Percentiles rank a stretch among this genome's conserved stretches.
Conservation (phyloP, 2,797 vertebrate species). For the Trichosurus vulpecula region DNA sequence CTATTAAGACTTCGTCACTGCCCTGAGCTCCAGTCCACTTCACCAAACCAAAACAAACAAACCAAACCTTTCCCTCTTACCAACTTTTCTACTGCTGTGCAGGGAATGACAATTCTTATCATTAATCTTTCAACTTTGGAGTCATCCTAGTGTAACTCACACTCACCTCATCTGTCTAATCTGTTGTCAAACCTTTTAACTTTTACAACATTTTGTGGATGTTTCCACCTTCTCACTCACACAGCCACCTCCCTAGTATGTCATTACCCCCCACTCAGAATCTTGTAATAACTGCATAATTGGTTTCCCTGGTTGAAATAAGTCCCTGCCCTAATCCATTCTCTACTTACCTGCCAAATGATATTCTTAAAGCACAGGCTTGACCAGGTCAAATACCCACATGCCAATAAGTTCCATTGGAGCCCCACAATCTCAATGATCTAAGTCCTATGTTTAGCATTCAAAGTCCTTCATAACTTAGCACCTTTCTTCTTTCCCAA, state of each 20-base stretch:
- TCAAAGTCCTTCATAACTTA: neutral
- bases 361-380: neutral
- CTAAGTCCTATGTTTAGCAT: neutral
- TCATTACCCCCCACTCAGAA: neutral
- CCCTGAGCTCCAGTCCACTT: neutral
- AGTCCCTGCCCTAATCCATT: neutral
- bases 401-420: neutral
- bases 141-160: neutral
- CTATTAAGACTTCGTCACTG: neutral
- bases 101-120: neutral
- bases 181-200: neutral
- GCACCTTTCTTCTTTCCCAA: neutral
- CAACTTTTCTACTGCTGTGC: neutral
- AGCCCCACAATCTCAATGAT: neutral
- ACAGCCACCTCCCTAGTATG: neutral
- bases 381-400: neutral
- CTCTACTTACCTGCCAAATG: neutral
- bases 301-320: neutral
- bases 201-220: neutral
- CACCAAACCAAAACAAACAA: neutral
- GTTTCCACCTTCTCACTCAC: neutral
- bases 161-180: neutral
- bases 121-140: neutral
- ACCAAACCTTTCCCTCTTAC: neutral
- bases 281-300: neutral